Percentiles rank a stretch among this genome's conserved stretches.
Evolutionary conservation across 2,113 vertebrate species (phyloP).

Genomic region (Eleginops maclovinus): DNA sequence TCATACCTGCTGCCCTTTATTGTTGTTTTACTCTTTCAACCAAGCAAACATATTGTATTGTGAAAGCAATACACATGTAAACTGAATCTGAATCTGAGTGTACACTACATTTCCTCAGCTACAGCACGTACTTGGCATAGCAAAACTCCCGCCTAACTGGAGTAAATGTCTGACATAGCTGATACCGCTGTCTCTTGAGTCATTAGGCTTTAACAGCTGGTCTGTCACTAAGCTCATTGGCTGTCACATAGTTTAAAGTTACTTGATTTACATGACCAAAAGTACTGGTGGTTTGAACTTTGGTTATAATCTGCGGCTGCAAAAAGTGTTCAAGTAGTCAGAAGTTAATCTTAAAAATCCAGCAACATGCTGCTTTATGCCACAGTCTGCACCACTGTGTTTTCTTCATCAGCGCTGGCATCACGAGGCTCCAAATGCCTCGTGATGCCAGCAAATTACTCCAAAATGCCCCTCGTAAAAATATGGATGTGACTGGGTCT

Average conservation of each 20-base stretch:
- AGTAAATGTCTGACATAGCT: conserved; percentile 16
- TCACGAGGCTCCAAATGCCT: no score
- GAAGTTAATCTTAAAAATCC: conserved; percentile 28
- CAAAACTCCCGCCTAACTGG: conserved; percentile 43
- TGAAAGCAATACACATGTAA: background rate
- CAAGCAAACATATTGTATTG: background rate
- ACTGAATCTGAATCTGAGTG: no score
- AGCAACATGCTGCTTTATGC: conserved; percentile 4
- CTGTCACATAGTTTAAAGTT: conserved; percentile 41
- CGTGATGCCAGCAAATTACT: no score
- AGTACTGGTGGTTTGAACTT: conserved; percentile 30
- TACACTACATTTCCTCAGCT: background rate
- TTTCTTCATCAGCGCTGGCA: background rate
- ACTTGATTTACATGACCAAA: conserved; percentile 38
- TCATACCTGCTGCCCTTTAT: background rate
- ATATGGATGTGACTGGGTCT: background rate
- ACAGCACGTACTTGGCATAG: conserved; percentile 10
- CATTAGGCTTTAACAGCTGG: conserved; percentile 21
- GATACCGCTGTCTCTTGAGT: conserved; percentile 20
- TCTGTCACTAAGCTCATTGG: conserved; percentile 25
- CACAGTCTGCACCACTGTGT: conserved; percentile 9
- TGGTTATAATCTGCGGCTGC: conserved; percentile 16
- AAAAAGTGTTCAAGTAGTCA: conserved; percentile 33
- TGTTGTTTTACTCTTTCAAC: background rate
- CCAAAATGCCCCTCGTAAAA: background rate